Evolutionary conservation across 2,113 vertebrate genomes (phyloP).

Genomic region (Lophura nycthemera): DNA sequence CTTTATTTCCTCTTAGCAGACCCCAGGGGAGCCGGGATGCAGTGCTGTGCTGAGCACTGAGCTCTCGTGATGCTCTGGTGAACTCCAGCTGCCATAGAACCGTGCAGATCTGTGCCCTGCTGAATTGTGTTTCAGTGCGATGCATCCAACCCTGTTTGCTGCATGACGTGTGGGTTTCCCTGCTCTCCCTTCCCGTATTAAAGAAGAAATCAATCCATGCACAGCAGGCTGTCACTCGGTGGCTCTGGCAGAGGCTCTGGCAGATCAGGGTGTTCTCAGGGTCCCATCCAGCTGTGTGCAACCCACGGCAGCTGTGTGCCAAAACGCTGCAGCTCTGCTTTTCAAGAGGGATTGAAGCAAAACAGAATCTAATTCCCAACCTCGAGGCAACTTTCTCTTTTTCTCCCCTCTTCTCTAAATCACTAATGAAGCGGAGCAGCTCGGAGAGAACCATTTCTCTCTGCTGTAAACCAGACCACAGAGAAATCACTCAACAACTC

Average conservation of each 20-base stretch:
- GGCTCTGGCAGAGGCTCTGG: neutral
- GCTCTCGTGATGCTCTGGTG: accelerated
- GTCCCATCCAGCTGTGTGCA: neutral
- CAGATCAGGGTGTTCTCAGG: neutral
- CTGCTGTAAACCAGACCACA: neutral
- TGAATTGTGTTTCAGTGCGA: neutral
- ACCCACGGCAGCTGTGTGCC: neutral
- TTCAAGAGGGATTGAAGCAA: neutral
- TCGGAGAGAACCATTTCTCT: neutral
- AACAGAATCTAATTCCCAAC: neutral
- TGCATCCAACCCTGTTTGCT: neutral
- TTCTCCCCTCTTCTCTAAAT: neutral
- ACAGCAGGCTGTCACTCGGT: neutral
- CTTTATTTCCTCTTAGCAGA: neutral
- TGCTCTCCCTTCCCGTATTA: neutral
- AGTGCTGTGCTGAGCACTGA: neutral
- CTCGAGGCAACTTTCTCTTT: neutral
- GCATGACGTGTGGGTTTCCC: neutral
- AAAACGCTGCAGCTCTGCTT: neutral
- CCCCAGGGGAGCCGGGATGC: neutral
- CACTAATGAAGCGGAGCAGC: neutral
- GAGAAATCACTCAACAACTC: neutral
- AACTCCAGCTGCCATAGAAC: neutral
- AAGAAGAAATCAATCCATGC: neutral
- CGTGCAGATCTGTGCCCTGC: neutral